A percentile compares a stretch with the other conserved stretches of the same genome.
These are phyloP conservation scores for Odobenus rosmarus DNA, from an alignment of 2,113 vertebrate species.

Conservation along the genomic window DNA sequence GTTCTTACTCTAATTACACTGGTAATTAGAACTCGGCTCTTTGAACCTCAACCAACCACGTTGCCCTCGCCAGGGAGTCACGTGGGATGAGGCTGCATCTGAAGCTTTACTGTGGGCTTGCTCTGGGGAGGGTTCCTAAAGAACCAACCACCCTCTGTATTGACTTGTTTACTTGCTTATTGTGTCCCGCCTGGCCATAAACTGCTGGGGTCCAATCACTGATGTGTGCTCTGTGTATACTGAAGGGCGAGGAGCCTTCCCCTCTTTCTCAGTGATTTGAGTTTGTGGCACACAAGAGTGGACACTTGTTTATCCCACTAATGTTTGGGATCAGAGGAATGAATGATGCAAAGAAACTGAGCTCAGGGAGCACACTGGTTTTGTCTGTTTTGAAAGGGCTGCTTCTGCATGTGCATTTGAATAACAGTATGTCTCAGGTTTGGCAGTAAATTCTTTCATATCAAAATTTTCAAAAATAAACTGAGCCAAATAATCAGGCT, in stretches of 20 bases:
- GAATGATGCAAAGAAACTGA: neutral
- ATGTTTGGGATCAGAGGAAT: neutral
- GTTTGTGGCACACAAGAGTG: too few species aligned
- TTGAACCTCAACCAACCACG: constrained; percentile 3
- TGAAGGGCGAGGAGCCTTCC: neutral
- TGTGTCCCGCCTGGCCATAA: neutral
- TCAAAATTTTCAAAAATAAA: neutral
- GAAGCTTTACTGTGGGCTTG: neutral
- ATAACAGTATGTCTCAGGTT: neutral
- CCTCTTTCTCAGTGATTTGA: neutral
- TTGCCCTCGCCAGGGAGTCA: neutral
- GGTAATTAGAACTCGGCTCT: constrained; percentile 65
- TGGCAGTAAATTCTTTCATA: neutral
- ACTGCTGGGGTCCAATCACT: neutral
- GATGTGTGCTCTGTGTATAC: rapidly evolving
- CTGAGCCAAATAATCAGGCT: neutral
- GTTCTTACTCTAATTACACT: constrained; percentile 51
- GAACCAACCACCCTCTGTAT: neutral
- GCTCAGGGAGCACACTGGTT: rapidly evolving
- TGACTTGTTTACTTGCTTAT: neutral
- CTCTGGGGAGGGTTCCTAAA: neutral
- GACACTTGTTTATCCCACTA: neutral
- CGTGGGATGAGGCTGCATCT: neutral
- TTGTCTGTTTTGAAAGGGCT: neutral
- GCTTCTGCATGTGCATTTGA: neutral